Base-by-base conservation (phyloP, 2,888 invertebrate species). In the Acleris literana region DNA sequence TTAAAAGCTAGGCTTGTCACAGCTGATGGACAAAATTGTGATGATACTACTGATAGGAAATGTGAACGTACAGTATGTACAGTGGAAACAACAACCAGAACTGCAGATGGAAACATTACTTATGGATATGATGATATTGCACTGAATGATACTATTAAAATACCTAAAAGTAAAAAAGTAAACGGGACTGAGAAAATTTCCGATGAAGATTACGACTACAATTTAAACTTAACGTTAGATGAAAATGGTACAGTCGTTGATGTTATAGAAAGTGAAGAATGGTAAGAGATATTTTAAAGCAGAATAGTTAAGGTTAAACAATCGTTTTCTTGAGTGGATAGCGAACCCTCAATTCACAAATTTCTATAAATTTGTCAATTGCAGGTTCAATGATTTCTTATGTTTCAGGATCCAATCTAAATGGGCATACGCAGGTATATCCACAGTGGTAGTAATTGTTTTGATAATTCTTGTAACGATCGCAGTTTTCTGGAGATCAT, bases 371-470 rank as follows among this genome's bases (percentile, higher is more conserved):
- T 29, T 29, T 7, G 29, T 29, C 29, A 29, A 29, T 29, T 29
- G 7, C 7, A 29, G 29, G 29, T 33, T 33, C 2, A 33, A 33
- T 9, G 1, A 9, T 33, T 33, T 33, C 33, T 33, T 39, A 39
- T 39, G 39, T 71, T 74, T 61, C 71, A 75, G 76, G 65, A 51
- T 56, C n/a, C 60, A 29, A 39, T 52, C 68, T 4, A 55, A 68
- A 48, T 75, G 73, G 74, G 68, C 71, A 20, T 75, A 72, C 33
- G 59, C 71, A 4, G 66, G 61, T 2, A 51, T 70, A 46, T 22
- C 63, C 29, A 44, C 52, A n/a, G 63, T 44, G 9, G 59, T 54
- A 49, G 43, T 71, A 3, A 52, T 67, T 46, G 5, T 53, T 29
- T 52, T 44, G 1, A 51, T 70, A 48, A n/a, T 74, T 43, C 39